Base-by-base conservation (phyloP, 2,888 invertebrate species). In the Chesias legatella region DNA sequence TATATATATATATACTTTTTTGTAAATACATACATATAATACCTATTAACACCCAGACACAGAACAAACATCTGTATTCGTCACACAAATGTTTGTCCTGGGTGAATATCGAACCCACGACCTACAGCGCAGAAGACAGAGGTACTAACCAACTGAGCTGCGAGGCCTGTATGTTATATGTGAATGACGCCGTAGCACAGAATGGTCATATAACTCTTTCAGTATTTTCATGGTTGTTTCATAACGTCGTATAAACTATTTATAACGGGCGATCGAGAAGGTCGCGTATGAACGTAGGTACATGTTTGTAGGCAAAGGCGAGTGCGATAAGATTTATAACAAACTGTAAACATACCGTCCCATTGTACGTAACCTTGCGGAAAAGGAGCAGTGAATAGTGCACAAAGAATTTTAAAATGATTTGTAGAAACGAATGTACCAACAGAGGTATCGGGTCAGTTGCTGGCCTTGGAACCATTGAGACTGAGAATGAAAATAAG, bases 321-420 rank as follows among this genome's bases (percentile, higher is more conserved):
- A 52, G 55, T 53, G 49, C 60, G 67, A 68, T 71, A 71, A 73
- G 64, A 67, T 68, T 72, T 71, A 70, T 63, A 58, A 57, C 55
- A 55, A 62, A 61, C 62, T 58, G 60, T 64, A 61, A 68, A 65
- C 60, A 53, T 50, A 56, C 54, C 38, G 60, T 60, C 58, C 60
- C 57, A 60, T 62, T 48, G 50, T 27, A 56, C 40, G 45, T 62
- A 58, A 63, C 64, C 64, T 70, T 65, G 65, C 50, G 43, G 56
- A 43, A 53, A 65, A 67, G 53, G 47, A 61, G 47, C 50, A 53
- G 54, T 57, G 45, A 60, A 58, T 47, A 43, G 48, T 37, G 33
- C 36, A 43, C 41, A 49, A 38, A 41, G 45, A 46, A 33, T 42
- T 51, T 51, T 49, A 52, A 56, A 56, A 50, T 51, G 49, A 54